These are phyloP conservation scores for Coelinius sp. DNA, from an alignment of 2,888 invertebrate genomes.

Conservation along the genomic window DNA sequence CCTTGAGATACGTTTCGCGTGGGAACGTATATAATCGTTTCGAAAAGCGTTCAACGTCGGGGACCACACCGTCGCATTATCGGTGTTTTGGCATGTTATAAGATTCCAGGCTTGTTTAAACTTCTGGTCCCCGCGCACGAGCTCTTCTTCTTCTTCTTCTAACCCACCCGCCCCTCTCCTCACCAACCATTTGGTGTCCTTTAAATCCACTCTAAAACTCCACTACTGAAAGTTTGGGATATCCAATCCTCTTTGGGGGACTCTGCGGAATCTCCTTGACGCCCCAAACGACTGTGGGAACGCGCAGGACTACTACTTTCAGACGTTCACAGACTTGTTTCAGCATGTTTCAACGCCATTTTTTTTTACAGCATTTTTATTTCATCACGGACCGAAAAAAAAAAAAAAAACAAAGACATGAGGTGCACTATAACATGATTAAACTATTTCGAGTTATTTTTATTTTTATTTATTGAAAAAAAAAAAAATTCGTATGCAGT, in stretches of 20 bases:
- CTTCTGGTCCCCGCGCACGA: neutral
- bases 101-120: slow-evolving; percentile 47
- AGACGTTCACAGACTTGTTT: slow-evolving; percentile 49
- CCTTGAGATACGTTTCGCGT: slow-evolving; percentile 51
- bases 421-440: neutral
- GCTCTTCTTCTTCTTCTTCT: slow-evolving; percentile 9
- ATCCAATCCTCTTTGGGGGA: slow-evolving; percentile 45
- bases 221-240: slow-evolving; percentile 27
- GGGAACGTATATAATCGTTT: slow-evolving; percentile 65
- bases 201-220: slow-evolving; percentile 21
- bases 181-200: slow-evolving; percentile 26
- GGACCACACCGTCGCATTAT: slow-evolving; percentile 71
- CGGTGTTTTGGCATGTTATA: slow-evolving; percentile 70
- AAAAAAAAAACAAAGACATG: neutral
- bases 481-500: neutral
- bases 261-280: slow-evolving; percentile 61
- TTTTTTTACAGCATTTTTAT: slow-evolving; percentile 42
- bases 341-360: slow-evolving; percentile 51
- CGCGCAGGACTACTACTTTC: slow-evolving; percentile 53
- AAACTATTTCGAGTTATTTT: neutral
- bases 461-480: too few relatives aligned
- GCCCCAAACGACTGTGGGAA: slow-evolving; percentile 66
- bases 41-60: slow-evolving; percentile 55
- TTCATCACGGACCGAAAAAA: slow-evolving; percentile 30
- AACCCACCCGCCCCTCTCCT: slow-evolving; percentile 8